Evolutionary conservation across 1,140 invertebrate genomes (phyloP).

Genomic region (Drosophila watanabei): DNA sequence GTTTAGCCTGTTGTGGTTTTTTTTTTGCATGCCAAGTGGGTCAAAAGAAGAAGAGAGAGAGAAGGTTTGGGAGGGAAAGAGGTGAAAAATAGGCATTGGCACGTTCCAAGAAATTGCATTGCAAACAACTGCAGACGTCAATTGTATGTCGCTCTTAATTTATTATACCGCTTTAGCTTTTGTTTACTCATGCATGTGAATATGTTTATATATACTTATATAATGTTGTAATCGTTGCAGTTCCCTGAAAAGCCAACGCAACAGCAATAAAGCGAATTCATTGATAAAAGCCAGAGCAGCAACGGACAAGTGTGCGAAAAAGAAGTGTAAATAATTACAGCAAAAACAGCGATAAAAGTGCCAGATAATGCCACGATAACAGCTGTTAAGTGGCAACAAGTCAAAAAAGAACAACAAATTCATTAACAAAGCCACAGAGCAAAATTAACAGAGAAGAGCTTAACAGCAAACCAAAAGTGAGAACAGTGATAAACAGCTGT

Average conservation of each 20-base stretch:
- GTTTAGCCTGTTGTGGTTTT: constrained; percentile 39
- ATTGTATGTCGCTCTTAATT: constrained; percentile 20
- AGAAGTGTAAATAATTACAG: constrained; percentile 1
- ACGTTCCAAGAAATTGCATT: constrained; percentile 54
- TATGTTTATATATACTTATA: constrained; percentile 1
- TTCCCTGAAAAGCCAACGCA: constrained; percentile 31
- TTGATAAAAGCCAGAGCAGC: constrained; percentile 59
- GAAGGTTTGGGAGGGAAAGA: neutral
- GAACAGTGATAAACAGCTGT: neutral
- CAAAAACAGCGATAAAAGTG: neutral
- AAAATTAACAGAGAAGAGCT: neutral
- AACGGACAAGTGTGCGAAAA: constrained; percentile 25
- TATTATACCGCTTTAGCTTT: constrained; percentile 29
- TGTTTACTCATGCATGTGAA: constrained; percentile 44
- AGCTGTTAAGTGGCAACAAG: neutral
- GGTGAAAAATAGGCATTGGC: constrained; percentile 22
- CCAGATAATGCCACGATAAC: constrained; percentile 11
- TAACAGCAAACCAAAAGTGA: neutral
- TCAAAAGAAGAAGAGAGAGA: constrained; percentile 34
- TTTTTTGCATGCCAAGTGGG: constrained; percentile 57
- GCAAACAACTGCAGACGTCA: constrained; percentile 22
- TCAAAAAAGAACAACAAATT: neutral
- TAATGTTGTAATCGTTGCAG: constrained; percentile 66
- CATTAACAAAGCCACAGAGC: neutral
- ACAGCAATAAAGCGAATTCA: constrained; percentile 54